Base-by-base conservation (phyloP, 2,113 vertebrate species). In the Dasyornis broadbenti region DNA sequence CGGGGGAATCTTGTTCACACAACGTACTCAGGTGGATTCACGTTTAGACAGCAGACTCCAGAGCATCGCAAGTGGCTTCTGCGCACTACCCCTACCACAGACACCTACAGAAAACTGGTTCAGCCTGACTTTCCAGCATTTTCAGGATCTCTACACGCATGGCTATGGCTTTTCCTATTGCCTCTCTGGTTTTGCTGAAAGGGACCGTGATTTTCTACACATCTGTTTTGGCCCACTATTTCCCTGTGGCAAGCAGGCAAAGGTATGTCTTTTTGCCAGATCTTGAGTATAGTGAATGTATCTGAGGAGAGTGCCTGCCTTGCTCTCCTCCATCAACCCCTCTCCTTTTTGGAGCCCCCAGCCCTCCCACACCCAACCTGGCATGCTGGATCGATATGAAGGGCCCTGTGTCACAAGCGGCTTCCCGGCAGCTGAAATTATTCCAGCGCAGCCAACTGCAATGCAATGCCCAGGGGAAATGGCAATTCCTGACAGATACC, bases 401-500 rank as follows among this genome's bases (percentile, higher is more conserved):
- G 59, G 50, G 71, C 39, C 64, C 61, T 0, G 0, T 5, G 3
- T 7, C n/a, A 42, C 54, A 40, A 59, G 56, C 1, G 0, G 53
- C 70, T 77, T 70, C 75, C 69, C 5, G 1, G 71, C 54, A 93
- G 76, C 75, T 75, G 63, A 91, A 93, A 88, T 56, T 35, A 73
- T 82, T 96, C 70, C 75, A 79, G 78, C 7, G 1, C 40, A 77
- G 75, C 52, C 26, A 10, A 76, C 12, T 3, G 8, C 75, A 82
- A 40, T 0, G 23, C 35, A 47, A 15, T 44, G 66, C 82, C 92
- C 16, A 9, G 16, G 61, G 66, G 75, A 92, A 82, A 73, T 0
- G 0, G 84, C 89, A 78, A 44, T 80, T 86, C 79, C 88, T 83
- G 79, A 89, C 56, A 88, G 86, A 91, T 63, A 95, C 37, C 39